Conservation (phyloP, 1,140 invertebrate species). For the Cardiocondyla obscurior region DNA sequence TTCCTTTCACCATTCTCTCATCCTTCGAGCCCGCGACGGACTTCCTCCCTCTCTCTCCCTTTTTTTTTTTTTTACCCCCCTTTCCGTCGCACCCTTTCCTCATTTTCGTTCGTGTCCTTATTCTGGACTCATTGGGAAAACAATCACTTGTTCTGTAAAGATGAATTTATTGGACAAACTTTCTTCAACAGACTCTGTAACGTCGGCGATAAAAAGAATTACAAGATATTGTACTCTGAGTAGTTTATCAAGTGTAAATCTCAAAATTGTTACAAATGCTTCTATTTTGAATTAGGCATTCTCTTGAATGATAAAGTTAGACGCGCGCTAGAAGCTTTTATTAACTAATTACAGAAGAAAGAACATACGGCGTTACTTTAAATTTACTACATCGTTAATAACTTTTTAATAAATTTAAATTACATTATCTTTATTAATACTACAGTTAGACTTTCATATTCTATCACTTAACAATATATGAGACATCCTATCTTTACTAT, state of each 20-base stretch:
- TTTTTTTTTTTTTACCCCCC: slow-evolving; percentile 5
- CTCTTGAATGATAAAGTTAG: not conserved
- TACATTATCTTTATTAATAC: not conserved
- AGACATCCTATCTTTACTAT: slow-evolving; percentile 5
- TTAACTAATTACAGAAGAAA: not conserved
- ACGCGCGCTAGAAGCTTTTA: not conserved
- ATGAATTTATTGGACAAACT: slow-evolving; percentile 80
- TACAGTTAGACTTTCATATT: not conserved
- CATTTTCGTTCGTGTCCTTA: slow-evolving; percentile 80
- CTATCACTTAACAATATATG: not conserved
- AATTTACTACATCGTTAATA: not conserved
- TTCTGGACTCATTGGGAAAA: slow-evolving; percentile 78
- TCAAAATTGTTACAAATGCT: not conserved
- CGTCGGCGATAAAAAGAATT: not conserved
- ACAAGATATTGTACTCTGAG: not conserved
- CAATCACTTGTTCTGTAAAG: slow-evolving; percentile 76
- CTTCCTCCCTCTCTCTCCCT: slow-evolving; percentile 7
- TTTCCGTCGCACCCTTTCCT: slow-evolving; percentile 71
- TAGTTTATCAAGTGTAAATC: not conserved
- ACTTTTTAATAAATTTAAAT: not conserved
- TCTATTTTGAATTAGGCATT: not conserved
- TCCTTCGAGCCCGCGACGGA: slow-evolving; percentile 19
- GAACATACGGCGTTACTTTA: not conserved
- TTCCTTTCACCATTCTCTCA: slow-evolving; percentile 24
- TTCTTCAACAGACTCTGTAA: slow-evolving; percentile 34